Evolutionary conservation across 2,113 vertebrate genomes (phyloP), one percentile per base, ranked within the genome.

Genomic region (Ceyx melanurus): DNA sequence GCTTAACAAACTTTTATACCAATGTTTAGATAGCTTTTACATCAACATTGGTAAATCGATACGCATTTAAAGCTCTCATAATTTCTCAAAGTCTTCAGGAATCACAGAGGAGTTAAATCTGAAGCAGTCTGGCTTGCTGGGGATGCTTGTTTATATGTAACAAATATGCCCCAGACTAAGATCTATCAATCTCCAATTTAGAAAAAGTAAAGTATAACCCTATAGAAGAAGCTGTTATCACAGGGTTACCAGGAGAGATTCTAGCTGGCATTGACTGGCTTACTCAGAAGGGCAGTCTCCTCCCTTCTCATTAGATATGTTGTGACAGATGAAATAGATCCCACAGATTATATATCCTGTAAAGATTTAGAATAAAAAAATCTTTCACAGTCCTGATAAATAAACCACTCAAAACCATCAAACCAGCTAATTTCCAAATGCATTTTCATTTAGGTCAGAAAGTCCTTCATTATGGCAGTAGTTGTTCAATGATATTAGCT

Each of bases 41-140:
- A 74, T 67, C 81, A 87, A 70, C 56, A 74, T 0, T 16, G 60
- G 82, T 65, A 93, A 88, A 94, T 96, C 76, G 1, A 83, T 94
- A 74, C 23, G n/a, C 1, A 2, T 65, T 90, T 88, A 54, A 74
- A 83, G 71, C 68, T 74, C 81, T 80, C 53, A 10, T 95, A 90
- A 94, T 96, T 94, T 90, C 92, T 60, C 40, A 80, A 75, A 92
- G 76, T 80, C 82, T 83, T 67, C 73, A 86, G 61, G 57, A 90
- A 88, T 86, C 92, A 96, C 90, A 92, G 76, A 86, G 61, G 65
- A 94, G 73, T 86, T 86, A 86, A 86, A 81, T 90, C 80, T 83
- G 61, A 65, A 88, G 60, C 68, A 64, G 51, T 16, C 50, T 73
- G 70, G n/a, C n/a, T 82, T 86, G 75, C 90, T 74, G 76, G 45